Evolutionary conservation across 2,888 invertebrate genomes (phyloP).

Genomic region (Pammene fasciana): DNA sequence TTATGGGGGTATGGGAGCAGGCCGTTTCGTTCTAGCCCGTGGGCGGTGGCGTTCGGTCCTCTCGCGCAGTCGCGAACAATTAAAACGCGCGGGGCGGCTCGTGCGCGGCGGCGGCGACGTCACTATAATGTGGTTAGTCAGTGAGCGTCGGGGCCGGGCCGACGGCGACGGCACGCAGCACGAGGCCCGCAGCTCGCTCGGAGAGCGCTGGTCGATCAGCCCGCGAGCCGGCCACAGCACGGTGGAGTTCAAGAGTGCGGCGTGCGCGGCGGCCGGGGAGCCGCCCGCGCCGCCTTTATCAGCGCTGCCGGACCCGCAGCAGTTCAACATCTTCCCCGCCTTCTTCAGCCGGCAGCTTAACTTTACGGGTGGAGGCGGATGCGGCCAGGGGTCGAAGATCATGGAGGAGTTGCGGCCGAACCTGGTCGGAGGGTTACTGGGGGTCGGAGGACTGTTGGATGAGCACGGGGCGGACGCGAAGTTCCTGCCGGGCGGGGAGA

Average conservation of each 20-base stretch:
- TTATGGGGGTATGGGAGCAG: slow-evolving; percentile 73
- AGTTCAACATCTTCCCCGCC: slow-evolving; percentile 96
- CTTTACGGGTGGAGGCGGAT: slow-evolving; percentile 87
- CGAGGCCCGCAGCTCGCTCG: slow-evolving; percentile 68
- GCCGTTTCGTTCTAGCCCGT: slow-evolving; percentile 73
- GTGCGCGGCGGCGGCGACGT: slow-evolving; percentile 63
- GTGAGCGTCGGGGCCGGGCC: slow-evolving; percentile 85
- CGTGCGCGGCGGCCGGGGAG: slow-evolving; percentile 85
- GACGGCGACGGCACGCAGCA: slow-evolving; percentile 78
- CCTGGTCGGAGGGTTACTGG: slow-evolving; percentile 89
- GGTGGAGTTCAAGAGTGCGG: slow-evolving; percentile 93
- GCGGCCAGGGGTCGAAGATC: slow-evolving; percentile 89
- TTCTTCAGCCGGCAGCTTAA: slow-evolving; percentile 95
- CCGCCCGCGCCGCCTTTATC: slow-evolving; percentile 82
- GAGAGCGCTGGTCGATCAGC: slow-evolving; percentile 77
- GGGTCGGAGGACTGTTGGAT: slow-evolving; percentile 90
- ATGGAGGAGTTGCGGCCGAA: slow-evolving; percentile 95
- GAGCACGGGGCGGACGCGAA: slow-evolving; percentile 87
- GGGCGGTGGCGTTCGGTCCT: slow-evolving; percentile 70
- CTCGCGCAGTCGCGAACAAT: slow-evolving; percentile 82
- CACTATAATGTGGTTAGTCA: slow-evolving; percentile 86
- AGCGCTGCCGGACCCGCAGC: slow-evolving; percentile 87
- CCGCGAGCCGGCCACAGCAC: slow-evolving; percentile 86
- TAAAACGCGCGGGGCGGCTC: slow-evolving; percentile 76
- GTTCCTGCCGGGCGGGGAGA: slow-evolving; percentile 82